Evolutionary conservation across 2,797 vertebrate species (phyloP), one percentile per base, ranked within the genome.

Genomic region (Dipus sagitta): DNA sequence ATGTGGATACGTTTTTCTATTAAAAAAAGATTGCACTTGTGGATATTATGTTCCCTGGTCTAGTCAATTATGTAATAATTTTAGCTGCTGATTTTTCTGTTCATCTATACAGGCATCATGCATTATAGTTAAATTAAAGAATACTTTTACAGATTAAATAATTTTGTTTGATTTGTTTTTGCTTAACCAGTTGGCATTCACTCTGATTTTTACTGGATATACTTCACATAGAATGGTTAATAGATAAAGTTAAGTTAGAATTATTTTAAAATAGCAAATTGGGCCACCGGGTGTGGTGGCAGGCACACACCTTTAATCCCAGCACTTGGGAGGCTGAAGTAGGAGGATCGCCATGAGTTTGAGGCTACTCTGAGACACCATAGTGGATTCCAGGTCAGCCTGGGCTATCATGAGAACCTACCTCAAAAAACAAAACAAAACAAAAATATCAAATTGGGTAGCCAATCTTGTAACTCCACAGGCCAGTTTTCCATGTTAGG

Each of bases 81-180:
- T 84, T 86, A 88, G 67, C 26, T 79, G 38, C 7, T 76, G 81
- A 79, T 94, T 83, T 62, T 7, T 64, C 20, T 72, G 28, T 81
- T 86, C 6, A 23, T 75, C n/a, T 83, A 34, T 72, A 17, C 26
- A 75, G 84, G 10, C 7, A 65, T 88, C 52, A 83, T 77, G 28
- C 28, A 75, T 90, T 92, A 34, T 83, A 81, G 80, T 42, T 70
- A 88, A 85, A 67, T 47, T 71, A 80, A 95, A 91, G 32, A 78
- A 28, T n/a, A 74, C 26, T 62, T 26, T 83, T 92, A 90, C 23
- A 90, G 67, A 65, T 87, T 87, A 96, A 86, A 86, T 74, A 17
- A 84, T 74, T 94, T 30, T 14, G 1, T 79, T 77, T 83, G 76
- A 90, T 79, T 21, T 28, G 34, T 64, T 87, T 88, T 83, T 82